Evolutionary conservation across 37 sponge, comb jelly and placozoan species (phyloP).

Genomic region (Ephydatia muelleri): DNA sequence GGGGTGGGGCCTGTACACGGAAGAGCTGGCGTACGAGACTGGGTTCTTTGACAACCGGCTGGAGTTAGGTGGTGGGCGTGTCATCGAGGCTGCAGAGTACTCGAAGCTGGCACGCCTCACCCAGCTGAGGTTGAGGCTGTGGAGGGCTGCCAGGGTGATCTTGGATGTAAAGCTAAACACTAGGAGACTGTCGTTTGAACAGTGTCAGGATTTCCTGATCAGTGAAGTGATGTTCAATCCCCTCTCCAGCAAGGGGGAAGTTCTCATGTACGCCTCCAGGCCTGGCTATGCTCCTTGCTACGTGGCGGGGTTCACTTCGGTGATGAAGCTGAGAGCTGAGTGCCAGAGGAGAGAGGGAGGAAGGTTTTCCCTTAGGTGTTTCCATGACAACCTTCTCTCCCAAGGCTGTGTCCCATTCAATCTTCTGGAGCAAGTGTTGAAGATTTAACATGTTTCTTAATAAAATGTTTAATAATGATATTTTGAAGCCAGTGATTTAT

Average conservation of each 20-base stretch:
- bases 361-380: conserved; percentile 38
- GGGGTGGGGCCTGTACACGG: conserved; percentile 71
- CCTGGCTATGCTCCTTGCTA: conserved; percentile 71
- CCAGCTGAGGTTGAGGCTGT: conserved; percentile 52
- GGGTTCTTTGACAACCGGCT: conserved; percentile 41
- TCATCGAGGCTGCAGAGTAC: conserved; percentile 8
- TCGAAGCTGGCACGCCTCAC: conserved; percentile 51
- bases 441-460: no score
- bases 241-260: conserved; percentile 48
- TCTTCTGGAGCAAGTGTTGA: conserved; percentile 1
- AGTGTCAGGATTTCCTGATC: conserved; percentile 43
- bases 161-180: conserved; percentile 59
- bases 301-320: conserved; percentile 36
- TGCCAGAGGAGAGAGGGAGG: conserved; percentile 4
- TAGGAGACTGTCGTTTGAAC: conserved; percentile 35
- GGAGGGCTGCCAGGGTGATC: conserved; percentile 71
- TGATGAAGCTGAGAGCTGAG: conserved; percentile 55
- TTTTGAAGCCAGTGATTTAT: no score
- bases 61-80: conserved; percentile 5
- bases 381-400: conserved; percentile 35
- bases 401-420: conserved; percentile 61
- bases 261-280: conserved; percentile 46
- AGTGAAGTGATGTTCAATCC: conserved; percentile 53
- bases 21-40: conserved; percentile 62
- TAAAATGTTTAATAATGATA: no score